phyloP scores from a whole-genome alignment of 2,888 invertebrate species.

The Andrena trimmerana region DNA sequence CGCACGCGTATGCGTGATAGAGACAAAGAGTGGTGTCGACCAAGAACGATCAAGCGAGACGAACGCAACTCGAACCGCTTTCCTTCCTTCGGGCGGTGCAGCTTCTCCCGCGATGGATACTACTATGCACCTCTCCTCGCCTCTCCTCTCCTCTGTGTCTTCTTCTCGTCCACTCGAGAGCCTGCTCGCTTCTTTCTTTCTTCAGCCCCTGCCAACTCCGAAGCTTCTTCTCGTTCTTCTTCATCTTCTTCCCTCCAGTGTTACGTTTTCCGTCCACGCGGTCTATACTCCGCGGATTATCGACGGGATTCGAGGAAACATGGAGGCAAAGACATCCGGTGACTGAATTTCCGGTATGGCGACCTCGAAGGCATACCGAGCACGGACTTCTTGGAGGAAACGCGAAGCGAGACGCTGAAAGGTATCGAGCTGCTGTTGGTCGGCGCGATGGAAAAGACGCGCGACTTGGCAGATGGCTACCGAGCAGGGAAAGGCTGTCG shows the following conservation, averaged over 20 bases:
- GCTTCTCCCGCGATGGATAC: conserved; percentile 77
- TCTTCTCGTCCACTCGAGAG: conserved; percentile 48
- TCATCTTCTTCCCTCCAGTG: conserved; percentile 2
- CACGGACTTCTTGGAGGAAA: conserved; percentile 47
- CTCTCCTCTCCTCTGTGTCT: conserved; percentile 48
- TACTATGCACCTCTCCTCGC: conserved; percentile 20
- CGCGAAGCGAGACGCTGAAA: conserved; percentile 58
- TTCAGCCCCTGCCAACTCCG: conserved; percentile 34
- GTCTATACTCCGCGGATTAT: neutral
- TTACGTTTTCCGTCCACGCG: neutral
- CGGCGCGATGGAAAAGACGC: conserved; percentile 69
- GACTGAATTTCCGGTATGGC: neutral
- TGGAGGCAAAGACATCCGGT: no score
- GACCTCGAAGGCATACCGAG: conserved; percentile 20
- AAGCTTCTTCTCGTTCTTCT: conserved; percentile 15
- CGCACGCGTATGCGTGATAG: conserved; percentile 45
- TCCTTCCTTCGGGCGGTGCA: conserved; percentile 80
- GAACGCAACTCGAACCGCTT: conserved; percentile 69
- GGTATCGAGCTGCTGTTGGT: conserved; percentile 65
- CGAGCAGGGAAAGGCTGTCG: conserved; percentile 67
- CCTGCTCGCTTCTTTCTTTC: conserved; percentile 20
- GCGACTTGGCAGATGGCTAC: conserved; percentile 73
- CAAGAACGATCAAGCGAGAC: conserved; percentile 43
- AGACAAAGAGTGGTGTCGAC: conserved; percentile 49
- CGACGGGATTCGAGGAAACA: neutral